A percentile compares a stretch with the other conserved stretches of the same genome.
phyloP scores from a whole-genome alignment of 2,797 vertebrate species.

The Hafferia zeledoni region DNA sequence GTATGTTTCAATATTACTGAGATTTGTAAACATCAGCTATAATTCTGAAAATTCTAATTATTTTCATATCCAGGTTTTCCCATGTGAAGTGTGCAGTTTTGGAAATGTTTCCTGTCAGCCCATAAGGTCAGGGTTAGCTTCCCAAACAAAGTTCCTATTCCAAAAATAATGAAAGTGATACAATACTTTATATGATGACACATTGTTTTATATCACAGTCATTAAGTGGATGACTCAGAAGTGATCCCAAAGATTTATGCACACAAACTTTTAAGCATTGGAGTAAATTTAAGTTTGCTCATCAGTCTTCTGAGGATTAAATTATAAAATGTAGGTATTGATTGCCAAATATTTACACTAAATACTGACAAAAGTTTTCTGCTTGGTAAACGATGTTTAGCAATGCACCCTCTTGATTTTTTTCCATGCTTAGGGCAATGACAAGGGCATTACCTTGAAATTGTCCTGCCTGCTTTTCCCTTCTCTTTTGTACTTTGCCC shows the following conservation, averaged over 20 bases:
- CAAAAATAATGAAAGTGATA: neutral
- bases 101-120: neutral
- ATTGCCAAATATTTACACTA: neutral
- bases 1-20: neutral
- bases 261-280: neutral
- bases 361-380: neutral
- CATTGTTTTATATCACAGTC: neutral
- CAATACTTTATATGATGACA: neutral
- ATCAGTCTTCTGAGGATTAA: neutral
- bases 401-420: neutral
- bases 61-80: neutral
- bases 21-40: neutral
- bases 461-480: neutral
- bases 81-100: neutral
- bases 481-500: neutral
- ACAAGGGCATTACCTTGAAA: neutral
- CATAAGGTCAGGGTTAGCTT: neutral
- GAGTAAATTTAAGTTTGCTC: neutral
- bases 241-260: neutral
- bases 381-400: neutral
- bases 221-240: neutral
- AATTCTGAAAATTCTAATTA: neutral
- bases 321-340: neutral
- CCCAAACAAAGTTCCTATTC: neutral
- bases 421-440: neutral